Percentiles rank a stretch among this genome's conserved stretches.
Conservation (phyloP, 1,140 invertebrate genomes). For the Teleopsis dalmanni region DNA sequence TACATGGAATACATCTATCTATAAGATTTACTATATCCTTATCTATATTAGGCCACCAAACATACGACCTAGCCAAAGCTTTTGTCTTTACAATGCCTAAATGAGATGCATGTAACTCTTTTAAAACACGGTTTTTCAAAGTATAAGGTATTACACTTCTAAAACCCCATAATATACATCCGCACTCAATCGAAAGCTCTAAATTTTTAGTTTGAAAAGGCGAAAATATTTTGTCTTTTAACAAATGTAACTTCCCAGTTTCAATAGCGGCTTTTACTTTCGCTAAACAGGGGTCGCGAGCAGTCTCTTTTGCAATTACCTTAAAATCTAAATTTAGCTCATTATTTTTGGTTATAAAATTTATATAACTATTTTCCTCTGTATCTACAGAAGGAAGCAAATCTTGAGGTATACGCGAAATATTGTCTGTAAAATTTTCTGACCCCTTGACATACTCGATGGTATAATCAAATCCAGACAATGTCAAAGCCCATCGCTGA, state of each 20-base stretch:
- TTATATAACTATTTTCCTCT: constrained; percentile 4
- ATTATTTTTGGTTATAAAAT: background rate
- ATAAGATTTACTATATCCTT: background rate
- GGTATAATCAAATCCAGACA: constrained; percentile 18
- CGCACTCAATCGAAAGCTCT: background rate
- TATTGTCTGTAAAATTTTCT: background rate
- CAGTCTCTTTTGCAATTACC: background rate
- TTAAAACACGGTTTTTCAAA: background rate
- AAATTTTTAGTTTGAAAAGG: background rate
- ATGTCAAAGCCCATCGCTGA: constrained; percentile 29
- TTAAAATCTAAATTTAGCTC: background rate
- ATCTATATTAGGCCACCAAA: constrained; percentile 8
- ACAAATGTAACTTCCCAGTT: constrained; percentile 1
- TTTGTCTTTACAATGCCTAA: constrained; percentile 8
- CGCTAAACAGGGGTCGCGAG: background rate
- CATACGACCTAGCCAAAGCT: constrained; percentile 4
- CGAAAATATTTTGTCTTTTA: background rate
- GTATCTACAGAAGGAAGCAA: background rate
- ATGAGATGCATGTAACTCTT: constrained; percentile 5
- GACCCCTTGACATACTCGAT: constrained; percentile 6
- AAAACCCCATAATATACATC: background rate
- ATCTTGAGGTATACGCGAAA: constrained; percentile 1
- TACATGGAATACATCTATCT: background rate
- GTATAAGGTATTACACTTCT: background rate
- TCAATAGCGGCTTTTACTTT: background rate